Evolutionary conservation across 2,797 vertebrate species (phyloP).

Genomic region (Intellagama lesueurii): DNA sequence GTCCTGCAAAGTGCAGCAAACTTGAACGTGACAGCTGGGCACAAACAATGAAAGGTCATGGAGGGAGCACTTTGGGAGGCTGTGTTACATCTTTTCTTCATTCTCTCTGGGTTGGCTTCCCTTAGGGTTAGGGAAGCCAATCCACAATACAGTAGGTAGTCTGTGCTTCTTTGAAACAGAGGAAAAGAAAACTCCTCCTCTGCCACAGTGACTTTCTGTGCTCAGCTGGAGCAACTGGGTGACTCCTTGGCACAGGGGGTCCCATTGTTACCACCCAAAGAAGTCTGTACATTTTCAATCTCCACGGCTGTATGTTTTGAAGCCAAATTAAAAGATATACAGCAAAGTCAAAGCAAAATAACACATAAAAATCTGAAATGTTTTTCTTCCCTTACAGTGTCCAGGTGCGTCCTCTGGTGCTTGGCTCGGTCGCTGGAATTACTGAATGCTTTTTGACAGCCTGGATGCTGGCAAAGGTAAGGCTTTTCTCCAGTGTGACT

Average conservation of each 20-base stretch:
- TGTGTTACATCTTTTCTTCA: not conserved
- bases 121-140: not conserved
- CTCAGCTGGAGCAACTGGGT: not conserved
- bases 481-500: slow-evolving; percentile 98
- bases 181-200: not conserved
- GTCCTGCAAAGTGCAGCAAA: not conserved
- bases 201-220: slow-evolving; percentile 6
- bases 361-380: slow-evolving; percentile 7
- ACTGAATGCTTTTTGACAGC: slow-evolving; percentile 97
- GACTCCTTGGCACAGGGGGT: not conserved
- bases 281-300: not conserved
- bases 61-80: too few species aligned
- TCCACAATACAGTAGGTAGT: not conserved
- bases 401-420: slow-evolving; percentile 96
- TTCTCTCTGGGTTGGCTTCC: too few species aligned
- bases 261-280: not conserved
- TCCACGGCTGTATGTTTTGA: not conserved
- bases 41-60: not conserved
- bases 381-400: slow-evolving; percentile 87
- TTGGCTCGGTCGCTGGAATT: slow-evolving; percentile 98
- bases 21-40: not conserved
- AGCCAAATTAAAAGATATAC: not conserved
- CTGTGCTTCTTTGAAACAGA: not conserved
- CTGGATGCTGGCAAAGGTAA: slow-evolving; percentile 92
- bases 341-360: not conserved